phyloP scores from a whole-genome alignment of 2,888 invertebrate species.

The Pharmacophagus antenor region DNA sequence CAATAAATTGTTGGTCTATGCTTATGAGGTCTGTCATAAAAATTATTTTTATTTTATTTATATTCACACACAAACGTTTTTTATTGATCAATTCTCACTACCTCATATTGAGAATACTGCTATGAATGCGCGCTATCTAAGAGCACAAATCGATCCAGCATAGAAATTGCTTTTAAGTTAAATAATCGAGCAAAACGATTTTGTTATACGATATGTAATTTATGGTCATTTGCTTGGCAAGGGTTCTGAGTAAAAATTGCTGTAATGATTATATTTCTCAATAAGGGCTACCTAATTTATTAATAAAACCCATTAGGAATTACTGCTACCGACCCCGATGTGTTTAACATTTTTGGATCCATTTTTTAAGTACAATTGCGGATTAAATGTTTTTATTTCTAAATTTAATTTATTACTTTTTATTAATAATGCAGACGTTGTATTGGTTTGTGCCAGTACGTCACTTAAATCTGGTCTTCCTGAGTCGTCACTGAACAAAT shows the following conservation, averaged over 20 bases:
- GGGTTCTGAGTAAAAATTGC: constrained; percentile 55
- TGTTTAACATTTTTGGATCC: background rate
- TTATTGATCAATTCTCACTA: constrained; percentile 55
- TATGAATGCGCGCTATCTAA: constrained; percentile 49
- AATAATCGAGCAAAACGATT: constrained; percentile 55
- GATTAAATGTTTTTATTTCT: background rate
- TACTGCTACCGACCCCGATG: constrained; percentile 4
- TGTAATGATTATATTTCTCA: constrained; percentile 52
- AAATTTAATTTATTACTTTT: background rate
- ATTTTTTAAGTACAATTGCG: background rate
- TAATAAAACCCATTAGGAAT: constrained; percentile 14
- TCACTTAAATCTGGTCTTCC: no score
- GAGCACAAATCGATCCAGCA: constrained; percentile 54
- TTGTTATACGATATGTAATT: constrained; percentile 50
- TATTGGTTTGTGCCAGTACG: no score
- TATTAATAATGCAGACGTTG: no score
- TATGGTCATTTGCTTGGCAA: constrained; percentile 47
- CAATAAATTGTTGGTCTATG: background rate
- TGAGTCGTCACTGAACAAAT: no score
- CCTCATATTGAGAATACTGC: constrained; percentile 49
- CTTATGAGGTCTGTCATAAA: background rate
- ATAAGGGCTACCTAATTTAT: constrained; percentile 46
- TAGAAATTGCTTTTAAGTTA: constrained; percentile 59
- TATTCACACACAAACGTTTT: constrained; percentile 54
- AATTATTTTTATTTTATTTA: constrained; percentile 62